Conservation (phyloP, 2,888 invertebrate genomes). For the Oscheius sp. region DNA sequence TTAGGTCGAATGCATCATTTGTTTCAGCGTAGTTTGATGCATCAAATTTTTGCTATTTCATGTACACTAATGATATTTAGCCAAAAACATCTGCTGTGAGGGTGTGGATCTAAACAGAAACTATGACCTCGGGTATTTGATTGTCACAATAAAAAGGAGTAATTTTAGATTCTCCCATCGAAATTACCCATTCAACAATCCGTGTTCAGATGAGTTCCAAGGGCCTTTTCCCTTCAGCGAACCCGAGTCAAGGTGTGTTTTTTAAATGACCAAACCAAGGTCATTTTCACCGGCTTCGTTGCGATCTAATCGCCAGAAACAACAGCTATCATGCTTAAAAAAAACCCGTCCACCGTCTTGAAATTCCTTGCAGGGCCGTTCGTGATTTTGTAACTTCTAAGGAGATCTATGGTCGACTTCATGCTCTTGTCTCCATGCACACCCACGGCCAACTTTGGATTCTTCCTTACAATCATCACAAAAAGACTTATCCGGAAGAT, state of each 20-base stretch:
- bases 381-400: conserved; percentile 61
- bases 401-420: conserved; percentile 58
- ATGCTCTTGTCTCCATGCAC: conserved; percentile 67
- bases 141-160: not conserved
- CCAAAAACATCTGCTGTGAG: conserved; percentile 57
- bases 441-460: conserved; percentile 70
- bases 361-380: conserved; percentile 60
- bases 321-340: conserved; percentile 1
- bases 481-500: conserved; percentile 63
- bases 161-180: conserved; percentile 43
- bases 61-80: too few relatives aligned
- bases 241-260: conserved; percentile 65
- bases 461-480: conserved; percentile 66
- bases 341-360: not conserved
- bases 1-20: too few relatives aligned
- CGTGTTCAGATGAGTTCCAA: conserved; percentile 69
- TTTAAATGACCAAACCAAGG: too few relatives aligned
- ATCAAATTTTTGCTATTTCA: too few relatives aligned
- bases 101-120: conserved; percentile 69
- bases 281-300: not conserved
- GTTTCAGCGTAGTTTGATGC: too few relatives aligned
- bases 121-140: conserved; percentile 61
- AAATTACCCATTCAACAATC: conserved; percentile 67
- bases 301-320: too few relatives aligned
- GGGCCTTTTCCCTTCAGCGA: conserved; percentile 67